Evolutionary conservation across 53 echinoderm and acorn worm species (phyloP), one percentile per base, ranked within the genome.

Genomic region (Holothuria scabra): DNA sequence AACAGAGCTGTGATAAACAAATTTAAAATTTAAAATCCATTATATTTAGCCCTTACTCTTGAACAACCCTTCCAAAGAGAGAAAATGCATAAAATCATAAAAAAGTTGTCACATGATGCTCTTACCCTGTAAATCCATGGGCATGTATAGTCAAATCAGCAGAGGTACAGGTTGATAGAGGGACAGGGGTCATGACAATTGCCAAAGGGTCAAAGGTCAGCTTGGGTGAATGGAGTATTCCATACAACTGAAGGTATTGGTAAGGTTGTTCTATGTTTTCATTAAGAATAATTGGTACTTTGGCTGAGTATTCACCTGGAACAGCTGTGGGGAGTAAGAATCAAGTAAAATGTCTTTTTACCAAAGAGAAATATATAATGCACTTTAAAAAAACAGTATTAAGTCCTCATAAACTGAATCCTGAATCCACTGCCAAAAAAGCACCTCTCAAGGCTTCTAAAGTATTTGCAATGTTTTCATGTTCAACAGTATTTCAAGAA

Each of bases 171-270:
- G 96, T 95, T 60, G 93, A 91, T 66, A 95, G 81, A 13, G 96
- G 96, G 22, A 91, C 96, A 23, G 96, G 91, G 84, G 96, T 95
- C 84, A 95, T 66, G 23, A 96, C 96, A 49, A 96, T 92, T 37
- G 96, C 93, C 86, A 96, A 28, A 20, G 96, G 96, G 86, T 96
- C 96, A 91, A 96, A 96, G 80, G 90, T 93, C 84, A 96, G 46
- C 74, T 91, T 91, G 31, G 96, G 96, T 56, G 93, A 89, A 83
- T 96, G 93, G 87, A 96, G 91, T 65, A 91, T 85, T 25, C 96
- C 96, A 59, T 83, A 85, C 25, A 96, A 79, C 26, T 96, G 85
- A 66, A 96, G 82, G 33, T 90, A 88, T 79, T 89, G 93, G 86
- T 96, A 96, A 14, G 93, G 91, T 80, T 87, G 78, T 18, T 89